Conservation (phyloP, 2,888 invertebrate genomes). For the Cataglyphis albicans region DNA sequence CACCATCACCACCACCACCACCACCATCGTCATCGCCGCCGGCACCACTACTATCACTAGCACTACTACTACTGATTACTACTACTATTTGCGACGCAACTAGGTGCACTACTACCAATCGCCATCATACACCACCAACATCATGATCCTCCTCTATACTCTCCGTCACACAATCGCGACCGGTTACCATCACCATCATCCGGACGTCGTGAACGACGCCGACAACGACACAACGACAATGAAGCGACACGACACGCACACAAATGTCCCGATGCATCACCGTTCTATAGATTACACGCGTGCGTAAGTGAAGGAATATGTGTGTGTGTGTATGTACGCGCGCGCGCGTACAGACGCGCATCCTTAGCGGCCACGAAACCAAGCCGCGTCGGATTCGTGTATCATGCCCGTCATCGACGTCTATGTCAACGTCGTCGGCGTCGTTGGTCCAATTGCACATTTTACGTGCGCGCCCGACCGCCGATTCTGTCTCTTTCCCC, state of each 20-base stretch:
- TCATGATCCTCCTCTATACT: slow-evolving; percentile 63
- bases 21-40: slow-evolving; percentile 13
- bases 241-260: slow-evolving; percentile 60
- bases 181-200: slow-evolving; percentile 59
- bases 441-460: slow-evolving; percentile 61
- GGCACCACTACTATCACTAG: slow-evolving; percentile 35
- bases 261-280: slow-evolving; percentile 57
- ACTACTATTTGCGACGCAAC: slow-evolving; percentile 57
- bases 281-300: slow-evolving; percentile 51
- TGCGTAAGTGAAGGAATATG: slow-evolving; percentile 12
- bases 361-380: slow-evolving; percentile 47
- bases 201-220: slow-evolving; percentile 52
- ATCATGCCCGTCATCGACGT: slow-evolving; percentile 42
- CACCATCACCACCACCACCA: neutral
- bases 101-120: slow-evolving; percentile 49
- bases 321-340: neutral
- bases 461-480: slow-evolving; percentile 43
- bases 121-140: slow-evolving; percentile 56
- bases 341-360: slow-evolving; percentile 22
- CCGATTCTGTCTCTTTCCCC: slow-evolving; percentile 34
- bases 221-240: slow-evolving; percentile 31
- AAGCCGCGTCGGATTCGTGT: slow-evolving; percentile 32
- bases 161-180: slow-evolving; percentile 57
- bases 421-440: slow-evolving; percentile 18
- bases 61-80: slow-evolving; percentile 45